Base-by-base conservation (phyloP, 1,140 invertebrate genomes). In the Atopsyche davidsoni region DNA sequence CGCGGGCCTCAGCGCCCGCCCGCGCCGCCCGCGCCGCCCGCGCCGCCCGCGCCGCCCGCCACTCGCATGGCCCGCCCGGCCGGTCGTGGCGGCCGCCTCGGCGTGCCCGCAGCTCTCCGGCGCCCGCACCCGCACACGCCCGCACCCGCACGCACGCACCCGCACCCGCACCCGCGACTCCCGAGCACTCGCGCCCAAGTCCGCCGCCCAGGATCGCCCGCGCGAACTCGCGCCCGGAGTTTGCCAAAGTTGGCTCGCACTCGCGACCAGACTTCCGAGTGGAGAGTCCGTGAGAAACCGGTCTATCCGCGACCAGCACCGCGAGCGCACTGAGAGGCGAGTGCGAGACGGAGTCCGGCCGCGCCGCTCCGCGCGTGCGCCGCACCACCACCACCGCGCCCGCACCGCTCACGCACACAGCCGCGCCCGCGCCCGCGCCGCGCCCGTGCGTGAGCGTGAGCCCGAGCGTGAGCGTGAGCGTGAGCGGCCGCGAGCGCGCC, bases 1-100 rank as follows among this genome's bases (percentile, higher is more conserved):
- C 45, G 31, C 36, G 43, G 36, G 48, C 14, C 22, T 10, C 39
- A 41, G 28, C 53, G 22, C 51, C 39, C 35, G 24, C 10, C 22
- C 28, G 40, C 14, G 60, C 67, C 58, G 59, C 64, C 65, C 52
- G 64, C 56, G 48, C 61, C 61, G 65, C 55, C 60, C 62, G 60
- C n/a, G 67, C 66, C 68, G 63, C 65, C 67, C 64, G 60, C 65
- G 51, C 36, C 58, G 52, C 59, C 58, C 46, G 59, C 23, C n/a
- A 14, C 58, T 57, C 59, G 64, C 62, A 53, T 23, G 11, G 40
- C 13, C 23, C 17, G 13, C 46, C 24, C 4, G 24, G n/a, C 6
- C 6, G 6, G n/a, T n/a, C n/a, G n/a, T n/a, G n/a, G 18, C 19
- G 40, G 24, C 23, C 17, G 13, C 46, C 24, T 9, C 6, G n/a